Conservation (phyloP, 2,888 invertebrate genomes). For the Aethes cnicana region DNA sequence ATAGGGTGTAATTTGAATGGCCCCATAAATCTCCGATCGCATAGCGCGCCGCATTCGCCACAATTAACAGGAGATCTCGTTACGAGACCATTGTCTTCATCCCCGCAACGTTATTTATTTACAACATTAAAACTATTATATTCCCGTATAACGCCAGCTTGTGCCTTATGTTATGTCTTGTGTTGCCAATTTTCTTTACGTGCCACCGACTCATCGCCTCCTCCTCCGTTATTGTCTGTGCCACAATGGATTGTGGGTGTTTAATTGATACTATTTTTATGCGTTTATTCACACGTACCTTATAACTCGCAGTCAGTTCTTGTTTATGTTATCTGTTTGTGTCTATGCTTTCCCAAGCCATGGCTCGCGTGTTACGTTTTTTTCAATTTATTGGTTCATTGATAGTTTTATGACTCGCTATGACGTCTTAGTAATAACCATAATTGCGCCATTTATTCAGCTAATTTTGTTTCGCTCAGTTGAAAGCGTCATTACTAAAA, state of each 20-base stretch:
- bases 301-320: conserved; percentile 48
- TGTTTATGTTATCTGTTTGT: conserved; percentile 55
- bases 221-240: conserved; percentile 60
- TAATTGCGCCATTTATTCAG: conserved; percentile 62
- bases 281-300: conserved; percentile 65
- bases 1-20: conserved; percentile 69
- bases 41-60: conserved; percentile 63
- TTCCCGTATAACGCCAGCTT: conserved; percentile 58
- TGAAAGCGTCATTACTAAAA: conserved; percentile 36
- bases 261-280: conserved; percentile 69
- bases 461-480: conserved; percentile 46
- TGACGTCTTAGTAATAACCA: conserved; percentile 59
- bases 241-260: conserved; percentile 57
- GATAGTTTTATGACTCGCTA: conserved; percentile 63
- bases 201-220: conserved; percentile 65
- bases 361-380: conserved; percentile 57
- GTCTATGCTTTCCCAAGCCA: conserved; percentile 59
- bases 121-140: conserved; percentile 76
- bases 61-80: conserved; percentile 77
- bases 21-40: conserved; percentile 68
- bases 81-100: conserved; percentile 76
- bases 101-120: conserved; percentile 72
- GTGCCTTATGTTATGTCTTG: conserved; percentile 55
- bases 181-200: conserved; percentile 65
- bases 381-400: conserved; percentile 65